phyloP scores from a whole-genome alignment of 2,113 vertebrate species.

The Microcebus ravelobensis region DNA sequence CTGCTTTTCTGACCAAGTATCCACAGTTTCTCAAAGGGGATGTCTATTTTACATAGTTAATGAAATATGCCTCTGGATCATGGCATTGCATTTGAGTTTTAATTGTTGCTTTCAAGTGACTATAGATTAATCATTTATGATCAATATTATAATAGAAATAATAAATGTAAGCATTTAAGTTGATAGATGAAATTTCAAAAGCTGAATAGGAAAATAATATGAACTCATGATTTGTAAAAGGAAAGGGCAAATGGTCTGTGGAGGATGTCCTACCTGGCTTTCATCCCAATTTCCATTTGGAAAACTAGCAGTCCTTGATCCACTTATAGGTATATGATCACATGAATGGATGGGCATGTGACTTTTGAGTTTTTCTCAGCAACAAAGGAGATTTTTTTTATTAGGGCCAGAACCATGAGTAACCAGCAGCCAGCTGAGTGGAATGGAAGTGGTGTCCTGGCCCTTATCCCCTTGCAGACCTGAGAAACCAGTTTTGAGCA shows the following conservation, averaged over 20 bases:
- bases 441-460: background rate
- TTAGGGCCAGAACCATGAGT: background rate
- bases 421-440: background rate
- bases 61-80: background rate
- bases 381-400: background rate
- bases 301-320: background rate
- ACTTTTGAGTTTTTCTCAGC: background rate
- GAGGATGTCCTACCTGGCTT: background rate
- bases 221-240: background rate
- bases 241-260: fast-evolving
- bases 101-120: background rate
- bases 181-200: background rate
- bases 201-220: background rate
- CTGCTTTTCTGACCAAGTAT: background rate
- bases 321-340: background rate
- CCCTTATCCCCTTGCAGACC: background rate
- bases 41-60: background rate
- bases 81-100: background rate
- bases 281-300: background rate
- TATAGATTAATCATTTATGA: background rate
- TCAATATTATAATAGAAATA: background rate
- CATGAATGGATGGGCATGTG: background rate
- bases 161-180: background rate
- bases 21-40: background rate
- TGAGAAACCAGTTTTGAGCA: background rate